Base-by-base conservation (phyloP, 2,888 invertebrate species). In the Cordilura impudica region DNA sequence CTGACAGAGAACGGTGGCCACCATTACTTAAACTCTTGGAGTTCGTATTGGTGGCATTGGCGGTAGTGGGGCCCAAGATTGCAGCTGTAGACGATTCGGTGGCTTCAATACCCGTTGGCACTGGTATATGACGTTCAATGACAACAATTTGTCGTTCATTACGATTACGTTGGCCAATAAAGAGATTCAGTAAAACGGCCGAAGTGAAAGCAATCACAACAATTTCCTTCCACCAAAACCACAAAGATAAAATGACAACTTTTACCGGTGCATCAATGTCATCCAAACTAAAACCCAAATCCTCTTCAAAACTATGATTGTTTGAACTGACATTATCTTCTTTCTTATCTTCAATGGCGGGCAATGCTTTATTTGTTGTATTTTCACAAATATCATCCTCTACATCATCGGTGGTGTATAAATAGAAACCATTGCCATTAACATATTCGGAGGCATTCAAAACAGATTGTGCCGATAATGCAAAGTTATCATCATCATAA, bases 191-290 rank as follows among this genome's bases (percentile, higher is more conserved):
- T 8, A 95, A 83, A 43, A 96, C 86, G 0, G 95, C 95, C 0
- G 94, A 93, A 5, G 94, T 92, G 39, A 96, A 88, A 3, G 95
- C 94, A 58, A 96, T 95, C 2, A 94, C 91, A 2, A 94, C 87
- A 5, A 97, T 94, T 89, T 96, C 96, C 89, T 94, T 95, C 94
- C 94, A 96, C 94, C 95, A 96, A 88, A 93, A 93, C 94, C 95
- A 95, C 0, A 96, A 89, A 0, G 95, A 94, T 10, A 93, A 92
- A 47, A 94, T 93, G 79, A 95, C 93, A 2, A 94, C 92, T 87
- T 94, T 93, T 0, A 94, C 92, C 16, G 93, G 92, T 8, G 92
- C 92, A 73, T 92, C 92, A 21, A 91, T 90, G n/a, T 92, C 91
- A 29, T 91, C 91, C 29, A 89, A 86, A 67, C 86, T 87, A 43